Evolutionary conservation across 1,140 invertebrate species (phyloP).

Genomic region (Meloidogyne hapla): DNA sequence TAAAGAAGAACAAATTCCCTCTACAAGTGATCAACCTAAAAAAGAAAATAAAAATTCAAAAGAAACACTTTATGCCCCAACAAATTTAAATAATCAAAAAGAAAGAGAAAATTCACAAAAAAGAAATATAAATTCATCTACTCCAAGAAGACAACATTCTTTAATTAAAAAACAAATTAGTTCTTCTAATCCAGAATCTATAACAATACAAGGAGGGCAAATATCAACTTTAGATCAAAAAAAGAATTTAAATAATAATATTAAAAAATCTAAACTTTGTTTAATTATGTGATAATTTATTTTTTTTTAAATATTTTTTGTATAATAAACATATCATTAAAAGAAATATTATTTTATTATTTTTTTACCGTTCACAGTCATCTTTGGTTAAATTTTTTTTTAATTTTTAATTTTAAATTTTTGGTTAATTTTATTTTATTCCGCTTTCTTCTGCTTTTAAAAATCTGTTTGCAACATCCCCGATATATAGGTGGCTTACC

Average conservation of each 20-base stretch:
- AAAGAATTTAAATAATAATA: not conserved
- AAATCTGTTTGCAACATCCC: no score
- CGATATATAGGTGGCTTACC: no score
- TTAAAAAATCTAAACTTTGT: not conserved
- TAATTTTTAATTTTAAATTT: no score
- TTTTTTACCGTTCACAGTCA: no score
- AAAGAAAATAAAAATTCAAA: not conserved
- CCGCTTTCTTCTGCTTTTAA: no score
- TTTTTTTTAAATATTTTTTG: no score
- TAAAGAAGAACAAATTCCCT: not conserved
- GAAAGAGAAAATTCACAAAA: no score
- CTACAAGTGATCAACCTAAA: not conserved
- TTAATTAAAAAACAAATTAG: not conserved
- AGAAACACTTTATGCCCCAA: not conserved
- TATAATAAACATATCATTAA: not conserved
- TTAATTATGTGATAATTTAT: not conserved
- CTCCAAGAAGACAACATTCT: not conserved
- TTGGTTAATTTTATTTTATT: no score
- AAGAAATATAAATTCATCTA: no score
- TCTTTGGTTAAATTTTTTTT: no score
- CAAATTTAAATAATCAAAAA: not conserved
- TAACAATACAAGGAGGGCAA: not conserved
- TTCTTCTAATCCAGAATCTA: not conserved
- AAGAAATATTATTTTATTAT: no score
- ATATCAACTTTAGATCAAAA: constrained; percentile 3